phyloP scores from a whole-genome alignment of 2,113 vertebrate genomes.

The Notothenia rossii region DNA sequence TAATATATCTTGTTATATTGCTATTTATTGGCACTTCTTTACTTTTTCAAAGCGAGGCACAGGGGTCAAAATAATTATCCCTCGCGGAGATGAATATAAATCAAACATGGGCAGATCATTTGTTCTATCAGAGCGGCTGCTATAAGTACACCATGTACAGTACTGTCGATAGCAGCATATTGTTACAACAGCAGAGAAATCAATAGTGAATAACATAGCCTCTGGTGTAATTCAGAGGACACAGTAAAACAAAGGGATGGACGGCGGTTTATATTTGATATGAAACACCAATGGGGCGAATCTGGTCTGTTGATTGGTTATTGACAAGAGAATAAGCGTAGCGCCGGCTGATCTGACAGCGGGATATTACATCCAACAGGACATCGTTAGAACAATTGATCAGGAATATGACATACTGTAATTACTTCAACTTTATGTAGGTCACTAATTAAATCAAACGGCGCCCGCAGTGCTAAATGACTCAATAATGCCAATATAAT shows the following conservation, averaged over 20 bases:
- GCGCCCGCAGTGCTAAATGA: slow-evolving; percentile 82
- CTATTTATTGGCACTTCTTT: too few species aligned
- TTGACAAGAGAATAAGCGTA: slow-evolving; percentile 80
- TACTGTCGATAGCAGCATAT: slow-evolving; percentile 61
- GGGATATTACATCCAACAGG: slow-evolving; percentile 64
- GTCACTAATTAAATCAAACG: slow-evolving; percentile 85
- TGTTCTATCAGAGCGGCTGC: slow-evolving; percentile 33
- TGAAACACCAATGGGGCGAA: slow-evolving; percentile 73
- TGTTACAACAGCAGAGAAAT: slow-evolving; percentile 67
- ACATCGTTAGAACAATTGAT: slow-evolving; percentile 72
- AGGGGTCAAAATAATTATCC: not conserved
- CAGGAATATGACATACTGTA: slow-evolving; percentile 84
- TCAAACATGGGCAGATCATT: slow-evolving; percentile 20
- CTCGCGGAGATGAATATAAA: not conserved
- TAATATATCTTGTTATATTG: too few species aligned
- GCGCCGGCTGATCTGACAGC: slow-evolving; percentile 44
- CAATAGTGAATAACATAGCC: slow-evolving; percentile 69
- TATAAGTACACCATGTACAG: slow-evolving; percentile 40
- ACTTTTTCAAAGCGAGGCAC: too few species aligned
- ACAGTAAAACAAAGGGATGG: slow-evolving; percentile 60
- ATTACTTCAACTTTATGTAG: slow-evolving; percentile 79
- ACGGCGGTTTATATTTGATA: slow-evolving; percentile 79
- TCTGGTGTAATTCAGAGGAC: slow-evolving; percentile 59
- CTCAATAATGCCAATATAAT: slow-evolving; percentile 90
- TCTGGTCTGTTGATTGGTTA: slow-evolving; percentile 85